Evolutionary conservation across 2,113 vertebrate genomes (phyloP).

Genomic region (Mesembrinibis cayennensis): DNA sequence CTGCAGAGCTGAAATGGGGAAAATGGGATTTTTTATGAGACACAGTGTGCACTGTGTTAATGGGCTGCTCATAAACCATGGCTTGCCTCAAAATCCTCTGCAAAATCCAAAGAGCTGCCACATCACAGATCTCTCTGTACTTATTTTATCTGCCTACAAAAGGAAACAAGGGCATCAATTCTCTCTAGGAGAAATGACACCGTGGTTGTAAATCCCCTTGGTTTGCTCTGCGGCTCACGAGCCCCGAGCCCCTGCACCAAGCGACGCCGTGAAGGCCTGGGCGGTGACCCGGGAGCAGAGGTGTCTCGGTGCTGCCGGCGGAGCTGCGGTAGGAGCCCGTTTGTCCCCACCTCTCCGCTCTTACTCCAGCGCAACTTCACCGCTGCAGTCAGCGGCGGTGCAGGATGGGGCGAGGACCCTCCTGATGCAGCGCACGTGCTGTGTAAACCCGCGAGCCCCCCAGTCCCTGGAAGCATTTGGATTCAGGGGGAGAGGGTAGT

Average conservation of each 20-base stretch:
- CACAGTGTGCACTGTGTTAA: background rate
- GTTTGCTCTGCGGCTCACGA: background rate
- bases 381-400: accelerated
- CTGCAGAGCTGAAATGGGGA: background rate
- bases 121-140: background rate
- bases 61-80: background rate
- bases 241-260: background rate
- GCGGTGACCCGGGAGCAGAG: background rate
- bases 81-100: background rate
- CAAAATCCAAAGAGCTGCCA: background rate
- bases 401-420: background rate
- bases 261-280: accelerated
- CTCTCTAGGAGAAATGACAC: background rate
- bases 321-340: background rate
- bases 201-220: background rate
- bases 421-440: accelerated
- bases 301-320: background rate
- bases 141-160: background rate
- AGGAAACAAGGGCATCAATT: background rate
- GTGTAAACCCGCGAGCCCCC: accelerated
- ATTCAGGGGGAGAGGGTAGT: background rate
- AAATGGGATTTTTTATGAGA: background rate
- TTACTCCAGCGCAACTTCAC: background rate
- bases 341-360: background rate
- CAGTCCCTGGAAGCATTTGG: background rate